Conservation (phyloP, 2,888 invertebrate species). For the Patella depressa region DNA sequence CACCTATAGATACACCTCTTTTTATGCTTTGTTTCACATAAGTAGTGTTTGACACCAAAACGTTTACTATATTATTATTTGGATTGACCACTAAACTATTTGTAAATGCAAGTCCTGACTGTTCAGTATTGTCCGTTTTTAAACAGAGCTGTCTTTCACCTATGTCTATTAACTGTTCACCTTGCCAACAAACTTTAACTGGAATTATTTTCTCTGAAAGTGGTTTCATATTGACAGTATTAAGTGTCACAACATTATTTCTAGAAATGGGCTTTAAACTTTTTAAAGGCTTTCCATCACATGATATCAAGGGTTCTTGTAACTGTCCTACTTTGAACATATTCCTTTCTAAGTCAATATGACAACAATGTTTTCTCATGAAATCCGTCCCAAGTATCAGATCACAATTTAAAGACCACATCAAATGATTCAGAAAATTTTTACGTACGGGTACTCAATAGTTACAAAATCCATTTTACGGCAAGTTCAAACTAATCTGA, state of each 20-base stretch:
- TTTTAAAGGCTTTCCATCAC: neutral
- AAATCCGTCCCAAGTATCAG: neutral
- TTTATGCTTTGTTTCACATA: neutral
- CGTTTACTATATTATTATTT: neutral
- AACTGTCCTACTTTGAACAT: neutral
- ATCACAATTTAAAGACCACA: neutral
- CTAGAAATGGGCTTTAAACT: neutral
- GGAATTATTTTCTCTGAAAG: neutral
- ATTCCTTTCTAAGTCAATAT: neutral
- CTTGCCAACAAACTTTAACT: neutral
- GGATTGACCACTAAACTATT: neutral
- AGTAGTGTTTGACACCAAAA: neutral
- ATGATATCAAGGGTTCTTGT: neutral
- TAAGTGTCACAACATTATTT: neutral
- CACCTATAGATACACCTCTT: neutral
- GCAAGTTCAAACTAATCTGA: no score
- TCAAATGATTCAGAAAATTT: no score
- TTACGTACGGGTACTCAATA: no score
- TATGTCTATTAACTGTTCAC: neutral
- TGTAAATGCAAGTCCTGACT: neutral
- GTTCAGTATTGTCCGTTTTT: neutral
- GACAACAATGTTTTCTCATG: conserved; percentile 6
- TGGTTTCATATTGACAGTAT: neutral
- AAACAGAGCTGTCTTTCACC: neutral
- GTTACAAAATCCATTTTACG: no score